These are phyloP conservation scores for Atrina japonica DNA, from an alignment of 2,888 invertebrate genomes.

Conservation along the genomic window DNA sequence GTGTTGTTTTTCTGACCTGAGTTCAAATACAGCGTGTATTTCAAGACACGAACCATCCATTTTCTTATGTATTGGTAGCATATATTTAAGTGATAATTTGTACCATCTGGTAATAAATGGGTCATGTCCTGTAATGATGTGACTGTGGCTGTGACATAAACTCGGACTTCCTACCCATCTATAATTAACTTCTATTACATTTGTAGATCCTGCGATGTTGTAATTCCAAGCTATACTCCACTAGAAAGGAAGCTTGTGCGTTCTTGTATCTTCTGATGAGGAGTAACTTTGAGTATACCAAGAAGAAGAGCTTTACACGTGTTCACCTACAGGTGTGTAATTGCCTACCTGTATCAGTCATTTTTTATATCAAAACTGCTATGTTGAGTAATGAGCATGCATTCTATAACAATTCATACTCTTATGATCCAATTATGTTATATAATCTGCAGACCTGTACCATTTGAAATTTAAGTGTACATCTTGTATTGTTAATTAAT, in stretches of 20 bases:
- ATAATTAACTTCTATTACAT: not conserved
- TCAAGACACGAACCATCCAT: too few relatives aligned
- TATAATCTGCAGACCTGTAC: not conserved
- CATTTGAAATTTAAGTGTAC: not conserved
- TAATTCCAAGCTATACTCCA: constrained; percentile 90
- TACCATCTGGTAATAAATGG: too few relatives aligned
- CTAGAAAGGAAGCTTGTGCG: constrained; percentile 95
- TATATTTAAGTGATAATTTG: too few relatives aligned
- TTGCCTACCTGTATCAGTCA: too few relatives aligned
- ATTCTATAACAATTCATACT: too few relatives aligned
- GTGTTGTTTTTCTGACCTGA: too few relatives aligned
- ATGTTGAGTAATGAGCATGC: too few relatives aligned
- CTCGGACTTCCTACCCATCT: not conserved
- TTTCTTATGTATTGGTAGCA: too few relatives aligned
- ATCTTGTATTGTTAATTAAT: too few relatives aligned
- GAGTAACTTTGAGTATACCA: constrained; percentile 94
- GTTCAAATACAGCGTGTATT: too few relatives aligned
- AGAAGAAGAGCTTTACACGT: constrained; percentile 90
- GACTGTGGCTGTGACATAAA: not conserved
- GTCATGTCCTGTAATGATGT: not conserved
- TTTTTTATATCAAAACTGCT: too few relatives aligned
- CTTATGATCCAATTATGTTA: too few relatives aligned
- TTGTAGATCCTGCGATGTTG: constrained; percentile 87
- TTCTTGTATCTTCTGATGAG: constrained; percentile 95
- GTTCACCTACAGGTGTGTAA: constrained; percentile 90